phyloP scores from a whole-genome alignment of 2,888 invertebrate species.

The Anticlea derivata region DNA sequence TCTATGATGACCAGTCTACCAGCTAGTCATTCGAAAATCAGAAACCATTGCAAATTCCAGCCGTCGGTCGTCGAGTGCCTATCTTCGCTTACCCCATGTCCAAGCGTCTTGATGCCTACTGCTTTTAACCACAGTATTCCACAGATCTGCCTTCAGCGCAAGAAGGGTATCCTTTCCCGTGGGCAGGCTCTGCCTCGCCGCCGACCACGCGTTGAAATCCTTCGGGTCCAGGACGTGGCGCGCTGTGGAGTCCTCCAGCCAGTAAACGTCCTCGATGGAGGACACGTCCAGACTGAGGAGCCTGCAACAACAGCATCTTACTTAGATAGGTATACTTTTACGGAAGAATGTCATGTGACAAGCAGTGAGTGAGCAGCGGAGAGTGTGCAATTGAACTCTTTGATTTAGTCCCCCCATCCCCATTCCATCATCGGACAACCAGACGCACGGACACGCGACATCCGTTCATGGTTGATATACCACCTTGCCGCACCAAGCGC shows the following conservation, averaged over 20 bases:
- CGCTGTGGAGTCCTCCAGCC: slow-evolving; percentile 92
- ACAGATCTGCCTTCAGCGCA: slow-evolving; percentile 90
- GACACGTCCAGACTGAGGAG: slow-evolving; percentile 91
- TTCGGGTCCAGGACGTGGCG: slow-evolving; percentile 89
- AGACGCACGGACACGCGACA: too few species aligned
- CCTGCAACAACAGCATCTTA: slow-evolving; percentile 64
- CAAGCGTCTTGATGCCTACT: slow-evolving; percentile 95
- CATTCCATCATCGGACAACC: too few species aligned
- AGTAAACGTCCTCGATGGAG: slow-evolving; percentile 95
- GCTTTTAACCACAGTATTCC: slow-evolving; percentile 93
- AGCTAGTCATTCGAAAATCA: too few species aligned
- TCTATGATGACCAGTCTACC: too few species aligned
- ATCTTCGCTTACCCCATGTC: slow-evolving; percentile 89
- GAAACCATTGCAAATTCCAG: too few species aligned
- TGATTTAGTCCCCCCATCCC: too few species aligned
- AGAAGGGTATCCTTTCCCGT: slow-evolving; percentile 92
- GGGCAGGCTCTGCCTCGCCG: slow-evolving; percentile 91
- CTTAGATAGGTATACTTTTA: too few species aligned
- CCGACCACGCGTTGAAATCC: slow-evolving; percentile 91
- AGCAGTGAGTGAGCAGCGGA: too few species aligned
- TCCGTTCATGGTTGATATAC: too few species aligned
- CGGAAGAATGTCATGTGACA: too few species aligned
- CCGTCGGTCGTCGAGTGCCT: not conserved
- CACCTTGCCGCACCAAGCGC: too few species aligned
- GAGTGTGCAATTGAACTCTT: too few species aligned